Percentiles rank a stretch among this genome's conserved stretches.
phyloP scores from a whole-genome alignment of 2,113 vertebrate species.

The Ranitomeya imitator region DNA sequence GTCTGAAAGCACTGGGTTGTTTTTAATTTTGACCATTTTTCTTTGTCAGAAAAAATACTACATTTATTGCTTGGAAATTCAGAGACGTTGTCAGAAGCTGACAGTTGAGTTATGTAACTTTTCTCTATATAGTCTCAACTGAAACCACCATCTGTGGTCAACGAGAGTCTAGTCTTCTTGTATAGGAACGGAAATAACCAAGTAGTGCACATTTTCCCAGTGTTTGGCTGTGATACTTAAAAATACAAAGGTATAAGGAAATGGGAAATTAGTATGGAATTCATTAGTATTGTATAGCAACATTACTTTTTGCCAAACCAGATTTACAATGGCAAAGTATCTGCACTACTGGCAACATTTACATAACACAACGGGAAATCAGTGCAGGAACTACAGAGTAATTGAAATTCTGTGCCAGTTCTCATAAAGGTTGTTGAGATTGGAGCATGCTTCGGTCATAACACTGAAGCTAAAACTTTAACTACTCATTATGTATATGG shows the following conservation, averaged over 20 bases:
- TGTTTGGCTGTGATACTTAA: neutral
- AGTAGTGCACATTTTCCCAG: neutral
- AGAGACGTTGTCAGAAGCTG: neutral
- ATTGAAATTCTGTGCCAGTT: neutral
- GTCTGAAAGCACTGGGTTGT: too few species aligned
- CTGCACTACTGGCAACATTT: neutral
- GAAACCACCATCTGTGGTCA: neutral
- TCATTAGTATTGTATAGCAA: neutral
- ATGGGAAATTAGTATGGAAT: neutral
- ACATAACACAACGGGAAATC: constrained; percentile 1
- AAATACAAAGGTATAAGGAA: neutral
- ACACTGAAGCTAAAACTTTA: neutral
- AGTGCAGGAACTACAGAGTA: neutral
- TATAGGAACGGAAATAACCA: neutral
- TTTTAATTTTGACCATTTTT: too few species aligned
- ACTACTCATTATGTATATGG: neutral
- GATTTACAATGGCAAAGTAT: neutral
- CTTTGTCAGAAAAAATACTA: too few species aligned
- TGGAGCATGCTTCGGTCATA: neutral
- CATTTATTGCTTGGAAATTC: too few species aligned
- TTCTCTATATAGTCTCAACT: neutral
- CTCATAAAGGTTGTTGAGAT: neutral
- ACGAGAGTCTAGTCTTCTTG: neutral
- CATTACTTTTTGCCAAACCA: neutral
- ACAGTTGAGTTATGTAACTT: neutral